Evolutionary conservation across 2,888 invertebrate genomes (phyloP).

Genomic region (Ceraclea dissimilis): DNA sequence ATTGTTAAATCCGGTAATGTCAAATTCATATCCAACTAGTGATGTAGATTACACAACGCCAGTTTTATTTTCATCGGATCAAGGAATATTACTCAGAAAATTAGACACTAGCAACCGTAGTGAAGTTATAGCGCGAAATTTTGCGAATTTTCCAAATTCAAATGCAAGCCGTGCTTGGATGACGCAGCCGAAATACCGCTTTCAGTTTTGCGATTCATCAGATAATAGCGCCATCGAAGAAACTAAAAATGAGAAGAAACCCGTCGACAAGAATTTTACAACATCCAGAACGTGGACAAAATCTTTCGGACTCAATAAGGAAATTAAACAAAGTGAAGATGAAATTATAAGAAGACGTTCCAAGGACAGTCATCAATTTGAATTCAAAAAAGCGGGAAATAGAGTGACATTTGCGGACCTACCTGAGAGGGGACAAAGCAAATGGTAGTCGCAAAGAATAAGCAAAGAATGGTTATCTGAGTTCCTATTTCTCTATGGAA

Average conservation of each 20-base stretch:
- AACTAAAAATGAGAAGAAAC: slow-evolving; percentile 8
- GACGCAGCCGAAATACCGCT: slow-evolving; percentile 13
- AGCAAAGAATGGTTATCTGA: too few relatives aligned
- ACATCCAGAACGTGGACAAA: slow-evolving; percentile 3
- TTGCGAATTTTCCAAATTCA: not conserved
- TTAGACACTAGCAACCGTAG: slow-evolving; percentile 8
- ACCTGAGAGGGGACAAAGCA: not conserved
- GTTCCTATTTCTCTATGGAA: too few relatives aligned
- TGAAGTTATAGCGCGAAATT: too few relatives aligned
- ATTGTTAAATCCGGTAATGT: too few relatives aligned
- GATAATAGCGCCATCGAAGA: slow-evolving; percentile 3
- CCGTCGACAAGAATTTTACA: slow-evolving; percentile 9
- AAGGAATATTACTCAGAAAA: slow-evolving; percentile 18
- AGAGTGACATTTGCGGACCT: not conserved
- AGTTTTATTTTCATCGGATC: slow-evolving; percentile 21
- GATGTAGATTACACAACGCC: slow-evolving; percentile 19
- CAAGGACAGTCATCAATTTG: not conserved
- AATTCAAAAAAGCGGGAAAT: not conserved
- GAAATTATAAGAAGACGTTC: not conserved
- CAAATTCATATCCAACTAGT: not conserved
- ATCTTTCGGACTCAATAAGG: too few relatives aligned
- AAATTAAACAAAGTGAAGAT: not conserved
- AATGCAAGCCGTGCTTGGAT: slow-evolving; percentile 4
- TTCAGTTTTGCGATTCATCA: slow-evolving; percentile 21
- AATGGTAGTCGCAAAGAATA: too few relatives aligned